Conservation (phyloP, 2,113 vertebrate genomes). For the Rallus limicola region DNA sequence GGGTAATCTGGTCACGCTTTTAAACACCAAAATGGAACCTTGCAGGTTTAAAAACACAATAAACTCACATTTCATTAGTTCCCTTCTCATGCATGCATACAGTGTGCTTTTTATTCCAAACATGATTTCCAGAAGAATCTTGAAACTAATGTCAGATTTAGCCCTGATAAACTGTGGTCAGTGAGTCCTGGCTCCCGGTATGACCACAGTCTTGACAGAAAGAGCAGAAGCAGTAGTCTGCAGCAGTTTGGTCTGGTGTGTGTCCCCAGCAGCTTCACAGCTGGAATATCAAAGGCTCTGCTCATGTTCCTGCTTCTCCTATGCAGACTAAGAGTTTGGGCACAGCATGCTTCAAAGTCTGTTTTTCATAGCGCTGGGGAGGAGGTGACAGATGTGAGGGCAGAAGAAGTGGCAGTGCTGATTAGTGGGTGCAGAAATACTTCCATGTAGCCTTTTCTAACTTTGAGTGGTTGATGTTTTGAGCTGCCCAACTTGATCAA, state of each 20-base stretch:
- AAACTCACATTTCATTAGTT: background rate
- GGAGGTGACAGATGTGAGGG: background rate
- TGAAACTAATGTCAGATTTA: background rate
- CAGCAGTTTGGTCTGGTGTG: background rate
- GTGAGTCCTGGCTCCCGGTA: background rate
- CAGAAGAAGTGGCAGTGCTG: background rate
- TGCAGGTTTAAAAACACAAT: background rate
- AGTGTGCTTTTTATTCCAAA: background rate
- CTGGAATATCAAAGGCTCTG: background rate
- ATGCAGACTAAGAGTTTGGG: background rate
- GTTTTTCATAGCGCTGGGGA: background rate
- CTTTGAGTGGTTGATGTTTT: background rate
- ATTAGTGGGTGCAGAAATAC: background rate
- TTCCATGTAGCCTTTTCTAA: fast-evolving
- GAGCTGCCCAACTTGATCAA: background rate
- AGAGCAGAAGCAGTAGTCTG: background rate
- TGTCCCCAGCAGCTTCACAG: background rate
- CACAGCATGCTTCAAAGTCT: fast-evolving
- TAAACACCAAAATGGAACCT: background rate
- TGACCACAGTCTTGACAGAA: background rate
- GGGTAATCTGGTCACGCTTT: background rate
- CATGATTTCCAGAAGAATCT: background rate
- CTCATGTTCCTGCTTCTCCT: background rate
- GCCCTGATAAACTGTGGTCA: background rate
- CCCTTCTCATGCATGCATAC: background rate